phyloP scores from a whole-genome alignment of 2,113 vertebrate genomes.

The Aramus guarauna region DNA sequence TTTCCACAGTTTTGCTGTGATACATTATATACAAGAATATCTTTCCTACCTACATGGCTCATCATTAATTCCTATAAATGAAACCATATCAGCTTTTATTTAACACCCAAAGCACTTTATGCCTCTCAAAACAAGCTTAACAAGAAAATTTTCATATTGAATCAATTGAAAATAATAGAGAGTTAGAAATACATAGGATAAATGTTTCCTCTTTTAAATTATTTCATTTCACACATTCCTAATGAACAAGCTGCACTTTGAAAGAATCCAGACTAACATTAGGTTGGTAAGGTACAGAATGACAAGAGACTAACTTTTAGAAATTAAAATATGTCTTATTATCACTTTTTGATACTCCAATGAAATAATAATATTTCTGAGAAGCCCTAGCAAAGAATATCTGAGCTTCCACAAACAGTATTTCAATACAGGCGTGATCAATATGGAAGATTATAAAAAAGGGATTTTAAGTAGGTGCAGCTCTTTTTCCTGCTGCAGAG shows the following conservation, averaged over 20 bases:
- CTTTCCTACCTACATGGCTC: background rate
- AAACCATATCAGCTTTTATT: background rate
- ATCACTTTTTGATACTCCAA: background rate
- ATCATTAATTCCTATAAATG: background rate
- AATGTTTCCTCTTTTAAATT: background rate
- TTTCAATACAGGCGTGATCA: background rate
- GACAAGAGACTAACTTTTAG: background rate
- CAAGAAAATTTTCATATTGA: background rate
- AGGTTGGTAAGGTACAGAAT: background rate
- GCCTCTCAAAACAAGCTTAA: background rate
- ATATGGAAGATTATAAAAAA: background rate
- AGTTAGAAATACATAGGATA: background rate
- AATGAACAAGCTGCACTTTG: background rate
- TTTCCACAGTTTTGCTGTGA: background rate
- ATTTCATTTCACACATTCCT: background rate
- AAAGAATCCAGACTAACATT: background rate
- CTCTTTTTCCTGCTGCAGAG: background rate
- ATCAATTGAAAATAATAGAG: background rate
- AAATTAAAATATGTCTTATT: background rate
- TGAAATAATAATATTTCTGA: slow-evolving; percentile 18
- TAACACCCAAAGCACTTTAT: background rate
- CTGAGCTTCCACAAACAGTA: background rate
- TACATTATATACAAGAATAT: background rate
- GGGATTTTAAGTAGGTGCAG: background rate
- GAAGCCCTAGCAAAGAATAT: background rate